These are phyloP conservation scores for Anguilla pacifica DNA, from an alignment of 2,797 vertebrate species.

Conservation along the genomic window DNA sequence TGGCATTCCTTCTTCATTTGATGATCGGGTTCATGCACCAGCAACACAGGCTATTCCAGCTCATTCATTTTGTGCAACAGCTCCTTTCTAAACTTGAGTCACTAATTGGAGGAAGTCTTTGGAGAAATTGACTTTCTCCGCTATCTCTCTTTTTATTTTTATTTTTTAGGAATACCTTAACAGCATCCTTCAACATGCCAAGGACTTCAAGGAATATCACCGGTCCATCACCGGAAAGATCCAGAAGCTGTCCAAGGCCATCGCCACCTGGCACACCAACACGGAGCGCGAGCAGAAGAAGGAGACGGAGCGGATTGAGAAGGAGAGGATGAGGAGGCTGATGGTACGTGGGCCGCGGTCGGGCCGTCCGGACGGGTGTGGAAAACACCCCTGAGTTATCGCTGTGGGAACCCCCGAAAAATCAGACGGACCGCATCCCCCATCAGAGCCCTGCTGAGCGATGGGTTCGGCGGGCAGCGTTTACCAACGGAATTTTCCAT, in stretches of 20 bases:
- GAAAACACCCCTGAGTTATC: background rate
- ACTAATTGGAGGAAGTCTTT: background rate
- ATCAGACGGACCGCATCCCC: background rate
- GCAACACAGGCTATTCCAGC: background rate
- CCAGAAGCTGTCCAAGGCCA: conserved; percentile 91
- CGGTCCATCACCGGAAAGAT: conserved; percentile 92
- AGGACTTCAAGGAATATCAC: conserved; percentile 98
- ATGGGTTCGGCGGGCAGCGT: background rate
- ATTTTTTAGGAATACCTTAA: conserved; percentile 90
- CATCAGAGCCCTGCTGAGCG: background rate
- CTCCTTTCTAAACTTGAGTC: background rate
- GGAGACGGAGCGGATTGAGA: conserved; percentile 95
- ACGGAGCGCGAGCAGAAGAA: conserved; percentile 97
- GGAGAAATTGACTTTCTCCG: background rate
- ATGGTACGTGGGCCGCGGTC: conserved; percentile 78
- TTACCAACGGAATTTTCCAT: background rate
- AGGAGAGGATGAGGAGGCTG: conserved; percentile 95
- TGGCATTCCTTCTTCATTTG: background rate
- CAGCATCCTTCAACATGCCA: conserved; percentile 96
- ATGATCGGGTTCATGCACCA: background rate
- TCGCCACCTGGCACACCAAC: conserved; percentile 96
- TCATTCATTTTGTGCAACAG: background rate
- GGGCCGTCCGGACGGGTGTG: background rate
- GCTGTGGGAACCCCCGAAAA: background rate
- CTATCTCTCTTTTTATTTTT: conserved; percentile 18